Evolutionary conservation across 2,113 vertebrate species (phyloP), one percentile per base, ranked within the genome.

Genomic region (Lipophrys pholis): DNA sequence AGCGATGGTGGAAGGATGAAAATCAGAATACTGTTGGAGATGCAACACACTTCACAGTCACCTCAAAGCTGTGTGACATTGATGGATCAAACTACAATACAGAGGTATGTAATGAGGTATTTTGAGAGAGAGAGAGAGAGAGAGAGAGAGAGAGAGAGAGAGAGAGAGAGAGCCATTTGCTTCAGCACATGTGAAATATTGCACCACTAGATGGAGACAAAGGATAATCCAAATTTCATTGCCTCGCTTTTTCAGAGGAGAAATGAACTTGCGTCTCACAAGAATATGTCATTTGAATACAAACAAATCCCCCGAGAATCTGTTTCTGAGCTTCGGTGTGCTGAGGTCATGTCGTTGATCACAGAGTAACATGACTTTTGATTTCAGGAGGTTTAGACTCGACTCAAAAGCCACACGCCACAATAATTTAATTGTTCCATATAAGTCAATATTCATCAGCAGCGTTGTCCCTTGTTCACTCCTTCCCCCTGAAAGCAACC

Each of bases 1-100:
- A 80, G 41, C 39, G 64, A 80, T 49, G 93, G 82, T 90, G 93
- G 85, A 85, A 11, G 59, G 91, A 91, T 81, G 93, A 93, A 76
- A 93, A 91, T 52, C 85, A 91, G 77, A 94, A 93, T 49, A 92
- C 88, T 8, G 35, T 90, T 54, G 91, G 93, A 0, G 93, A 94
- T n/a, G 83, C 86, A 66, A 86, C 92, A 10, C 72, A 79, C 7
- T 71, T 56, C 43, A 89, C 81, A 11, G 91, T 90, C 14, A 87
- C 84, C 0, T 57, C 15, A 84, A 71, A 79, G 89, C 21, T 73
- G 87, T 73, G 87, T 57, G 91, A 94, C 74, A 90, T 78, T 59
- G 94, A 94, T 0, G 91, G 86, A 46, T 92, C 92, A 52, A 91
- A 90, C 57, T 90, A 90, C 78, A 68, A 86, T n/a, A 87, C 92